These are phyloP conservation scores for Pongo pygmaeus DNA, from an alignment of 2,113 vertebrate species.

Conservation along the genomic window DNA sequence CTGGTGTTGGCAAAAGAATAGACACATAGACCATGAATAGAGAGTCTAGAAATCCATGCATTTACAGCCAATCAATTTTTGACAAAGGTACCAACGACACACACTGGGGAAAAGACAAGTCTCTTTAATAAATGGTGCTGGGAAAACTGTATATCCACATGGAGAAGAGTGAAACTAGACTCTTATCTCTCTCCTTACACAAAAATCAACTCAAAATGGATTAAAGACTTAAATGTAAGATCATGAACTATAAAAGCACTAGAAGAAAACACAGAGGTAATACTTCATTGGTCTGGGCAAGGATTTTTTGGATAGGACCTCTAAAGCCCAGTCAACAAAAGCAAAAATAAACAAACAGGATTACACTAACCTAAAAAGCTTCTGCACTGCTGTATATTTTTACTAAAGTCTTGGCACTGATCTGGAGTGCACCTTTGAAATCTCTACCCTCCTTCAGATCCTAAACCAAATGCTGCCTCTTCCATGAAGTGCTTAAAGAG, in stretches of 20 bases:
- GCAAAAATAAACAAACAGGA: background rate
- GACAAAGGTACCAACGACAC: background rate
- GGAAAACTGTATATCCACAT: background rate
- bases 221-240: background rate
- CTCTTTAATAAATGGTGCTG: background rate
- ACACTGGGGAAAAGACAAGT: background rate
- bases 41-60: background rate
- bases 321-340: background rate
- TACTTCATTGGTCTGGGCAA: background rate
- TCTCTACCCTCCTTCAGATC: background rate
- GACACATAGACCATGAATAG: background rate
- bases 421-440: background rate
- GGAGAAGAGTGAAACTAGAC: background rate
- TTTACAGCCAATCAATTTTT: background rate
- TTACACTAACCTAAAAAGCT: background rate
- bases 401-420: background rate
- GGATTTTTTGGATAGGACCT: background rate
- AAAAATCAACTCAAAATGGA: background rate
- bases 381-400: background rate
- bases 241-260: background rate
- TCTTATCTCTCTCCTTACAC: background rate
- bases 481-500: background rate
- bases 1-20: background rate
- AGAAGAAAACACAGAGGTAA: background rate
- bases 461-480: background rate